Percentiles rank a stretch among this genome's conserved stretches.
These are phyloP conservation scores for Aleiodes alternator DNA, from an alignment of 2,888 invertebrate species.

Conservation along the genomic window DNA sequence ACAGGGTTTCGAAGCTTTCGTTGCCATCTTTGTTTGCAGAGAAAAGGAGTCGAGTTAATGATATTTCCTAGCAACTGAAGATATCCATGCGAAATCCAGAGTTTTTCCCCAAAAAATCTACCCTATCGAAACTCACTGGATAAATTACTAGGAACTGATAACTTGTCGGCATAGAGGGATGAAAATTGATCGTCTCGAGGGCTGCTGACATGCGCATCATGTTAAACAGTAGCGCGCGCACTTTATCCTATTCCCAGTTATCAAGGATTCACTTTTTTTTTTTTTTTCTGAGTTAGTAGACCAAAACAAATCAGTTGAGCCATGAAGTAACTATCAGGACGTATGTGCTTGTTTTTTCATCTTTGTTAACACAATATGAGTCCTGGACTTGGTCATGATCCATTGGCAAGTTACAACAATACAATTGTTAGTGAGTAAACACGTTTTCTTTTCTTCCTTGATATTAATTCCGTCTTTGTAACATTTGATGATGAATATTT, in stretches of 20 bases:
- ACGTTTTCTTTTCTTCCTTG: slow-evolving; percentile 2
- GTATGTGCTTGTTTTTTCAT: slow-evolving; percentile 2
- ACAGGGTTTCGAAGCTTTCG: too few species aligned
- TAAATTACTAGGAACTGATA: slow-evolving; percentile 18
- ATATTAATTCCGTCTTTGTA: not conserved
- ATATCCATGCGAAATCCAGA: too few species aligned
- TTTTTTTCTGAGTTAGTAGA: slow-evolving; percentile 50
- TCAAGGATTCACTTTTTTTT: slow-evolving; percentile 8
- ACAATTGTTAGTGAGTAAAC: slow-evolving; percentile 65
- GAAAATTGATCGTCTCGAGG: slow-evolving; percentile 52
- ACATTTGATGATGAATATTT: slow-evolving; percentile 27
- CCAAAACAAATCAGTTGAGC: slow-evolving; percentile 58
- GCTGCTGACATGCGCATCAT: slow-evolving; percentile 53
- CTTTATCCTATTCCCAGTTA: slow-evolving; percentile 7
- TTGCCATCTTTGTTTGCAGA: too few species aligned
- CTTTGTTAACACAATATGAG: slow-evolving; percentile 61
- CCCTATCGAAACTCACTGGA: not conserved
- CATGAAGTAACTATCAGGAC: slow-evolving; percentile 51
- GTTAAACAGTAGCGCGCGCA: slow-evolving; percentile 13
- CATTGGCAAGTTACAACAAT: slow-evolving; percentile 68
- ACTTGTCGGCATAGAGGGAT: slow-evolving; percentile 39
- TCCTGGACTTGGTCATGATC: slow-evolving; percentile 71
- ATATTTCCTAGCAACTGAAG: too few species aligned
- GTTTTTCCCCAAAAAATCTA: too few species aligned
- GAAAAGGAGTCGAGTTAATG: too few species aligned